A percentile compares a stretch with the other conserved stretches of the same genome.
Evolutionary conservation across 2,113 vertebrate genomes (phyloP).

Genomic region (Gambusia holbrooki): DNA sequence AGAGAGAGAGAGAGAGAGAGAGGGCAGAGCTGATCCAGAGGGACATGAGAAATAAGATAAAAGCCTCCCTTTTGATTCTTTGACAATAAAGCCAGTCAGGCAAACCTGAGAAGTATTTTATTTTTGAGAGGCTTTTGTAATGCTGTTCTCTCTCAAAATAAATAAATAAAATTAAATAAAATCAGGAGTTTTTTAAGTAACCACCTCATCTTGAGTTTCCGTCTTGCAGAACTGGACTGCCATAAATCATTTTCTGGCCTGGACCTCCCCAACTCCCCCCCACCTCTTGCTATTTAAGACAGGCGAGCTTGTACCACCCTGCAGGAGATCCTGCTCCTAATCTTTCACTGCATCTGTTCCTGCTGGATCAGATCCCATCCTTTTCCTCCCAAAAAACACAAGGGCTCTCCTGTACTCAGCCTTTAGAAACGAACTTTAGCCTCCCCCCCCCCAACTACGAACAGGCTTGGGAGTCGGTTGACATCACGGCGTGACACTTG

Average conservation of each 20-base stretch:
- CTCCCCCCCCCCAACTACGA: not conserved
- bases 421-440: constrained; percentile 11
- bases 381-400: not conserved
- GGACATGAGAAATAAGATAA: not conserved
- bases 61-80: not conserved
- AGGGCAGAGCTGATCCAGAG: not conserved
- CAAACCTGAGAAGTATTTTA: not conserved
- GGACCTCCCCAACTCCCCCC: not conserved
- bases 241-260: not conserved
- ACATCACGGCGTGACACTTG: constrained; percentile 41
- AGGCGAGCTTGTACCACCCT: not conserved
- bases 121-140: not conserved
- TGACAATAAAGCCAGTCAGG: not conserved
- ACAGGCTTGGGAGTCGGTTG: constrained; percentile 38
- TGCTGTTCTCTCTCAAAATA: not conserved
- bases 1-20: too few species aligned
- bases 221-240: not conserved
- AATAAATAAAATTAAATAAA: not conserved
- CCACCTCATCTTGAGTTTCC: not conserved
- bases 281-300: not conserved
- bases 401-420: not conserved
- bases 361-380: constrained; percentile 14
- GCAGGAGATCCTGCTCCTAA: not conserved
- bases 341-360: constrained; percentile 1
- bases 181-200: not conserved